These are phyloP conservation scores for Drosophila lutescens DNA, from an alignment of 2,888 invertebrate genomes.

Conservation along the genomic window DNA sequence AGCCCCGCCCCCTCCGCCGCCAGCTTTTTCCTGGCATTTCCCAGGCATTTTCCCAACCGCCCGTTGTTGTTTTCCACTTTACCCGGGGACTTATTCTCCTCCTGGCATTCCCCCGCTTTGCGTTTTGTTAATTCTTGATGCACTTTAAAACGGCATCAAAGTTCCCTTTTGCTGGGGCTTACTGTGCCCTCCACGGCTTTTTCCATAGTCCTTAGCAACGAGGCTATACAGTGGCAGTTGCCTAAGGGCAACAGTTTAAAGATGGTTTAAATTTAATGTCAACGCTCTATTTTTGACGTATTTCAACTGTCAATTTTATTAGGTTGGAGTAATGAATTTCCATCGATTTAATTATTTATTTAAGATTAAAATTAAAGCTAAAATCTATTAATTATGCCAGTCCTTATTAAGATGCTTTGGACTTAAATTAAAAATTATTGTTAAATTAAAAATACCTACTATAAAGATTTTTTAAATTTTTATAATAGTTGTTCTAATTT, in stretches of 20 bases:
- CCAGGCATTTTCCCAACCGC: background rate
- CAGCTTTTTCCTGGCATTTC: background rate
- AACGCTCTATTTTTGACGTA: no score
- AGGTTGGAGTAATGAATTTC: no score
- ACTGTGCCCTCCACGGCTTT: background rate
- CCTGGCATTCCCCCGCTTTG: background rate
- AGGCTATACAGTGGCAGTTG: background rate
- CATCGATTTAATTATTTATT: no score
- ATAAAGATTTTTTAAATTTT: no score
- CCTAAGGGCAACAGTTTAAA: background rate
- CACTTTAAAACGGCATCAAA: conserved; percentile 34
- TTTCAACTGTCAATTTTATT: background rate
- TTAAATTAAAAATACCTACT: no score
- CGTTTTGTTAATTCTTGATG: conserved; percentile 28
- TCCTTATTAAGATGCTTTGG: no score
- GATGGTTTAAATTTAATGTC: no score
- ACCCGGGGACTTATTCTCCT: conserved; percentile 4
- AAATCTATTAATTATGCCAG: no score
- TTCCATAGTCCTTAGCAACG: background rate
- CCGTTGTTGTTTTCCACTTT: conserved; percentile 3
- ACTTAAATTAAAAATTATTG: no score
- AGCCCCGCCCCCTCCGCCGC: background rate
- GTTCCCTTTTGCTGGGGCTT: conserved; percentile 13
- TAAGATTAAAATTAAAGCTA: no score
- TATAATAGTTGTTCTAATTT: no score